Evolutionary conservation across 2,113 vertebrate species (phyloP), one percentile per base, ranked within the genome.

Genomic region (Caloenas nicobarica): DNA sequence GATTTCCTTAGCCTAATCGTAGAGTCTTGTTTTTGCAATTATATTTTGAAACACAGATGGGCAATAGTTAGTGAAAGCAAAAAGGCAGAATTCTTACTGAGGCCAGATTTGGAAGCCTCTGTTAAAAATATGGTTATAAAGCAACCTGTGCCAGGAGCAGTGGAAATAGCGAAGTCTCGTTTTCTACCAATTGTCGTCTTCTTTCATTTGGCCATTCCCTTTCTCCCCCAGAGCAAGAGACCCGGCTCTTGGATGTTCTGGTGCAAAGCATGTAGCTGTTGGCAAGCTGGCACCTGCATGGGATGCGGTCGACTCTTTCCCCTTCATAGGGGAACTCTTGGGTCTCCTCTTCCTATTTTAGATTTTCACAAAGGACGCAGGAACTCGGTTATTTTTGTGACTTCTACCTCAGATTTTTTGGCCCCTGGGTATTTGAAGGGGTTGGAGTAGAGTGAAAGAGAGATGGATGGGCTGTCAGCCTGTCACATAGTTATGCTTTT

Each of bases 1-100:
- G 53, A 93, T 94, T 94, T 97, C 33, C 71, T 69, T 81, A 53
- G 80, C 70, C 54, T 91, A 82, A 86, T 90, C 7, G 0, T 68
- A 40, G 36, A 70, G 61, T 48, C 65, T 83, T 91, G 70, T 7
- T 71, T 94, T 86, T 85, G 89, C 81, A 88, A n/a, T 89, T 93
- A 28, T 54, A 29, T 91, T 95, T 87, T 1, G 4, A 69, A 93
- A 33, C 54, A n/a, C 16, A 62, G 70, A 22, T 88, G 73, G 61
- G n/a, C 78, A 71, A 23, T 60, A 88, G 65, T 79, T 42, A 44
- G 36, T 89, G 58, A 85, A 89, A 87, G 66, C 33, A 89, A 76
- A 90, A 74, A 50, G 53, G 7, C 13, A 26, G 5, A 3, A 6
- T 79, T 72, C 1, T 4, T 79, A n/a, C 61, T 5, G 4, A 72